Conservation (phyloP, 1,140 invertebrate genomes). For the Popillia japonica region DNA sequence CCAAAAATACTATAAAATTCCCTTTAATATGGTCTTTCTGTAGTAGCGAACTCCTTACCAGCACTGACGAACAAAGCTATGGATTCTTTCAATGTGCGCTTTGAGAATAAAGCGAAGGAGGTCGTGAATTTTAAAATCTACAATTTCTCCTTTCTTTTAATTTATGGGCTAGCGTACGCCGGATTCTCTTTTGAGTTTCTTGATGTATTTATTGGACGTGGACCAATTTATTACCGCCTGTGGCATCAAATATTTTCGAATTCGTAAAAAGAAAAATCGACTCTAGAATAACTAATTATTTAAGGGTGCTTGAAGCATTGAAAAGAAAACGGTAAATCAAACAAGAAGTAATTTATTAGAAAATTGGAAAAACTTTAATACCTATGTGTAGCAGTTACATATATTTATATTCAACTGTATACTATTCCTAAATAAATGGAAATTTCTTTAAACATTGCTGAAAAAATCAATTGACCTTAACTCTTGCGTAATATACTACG, state of each 20-base stretch:
- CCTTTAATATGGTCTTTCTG: slow-evolving; percentile 28
- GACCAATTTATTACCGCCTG: background rate
- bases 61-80: slow-evolving; percentile 16
- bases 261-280: background rate
- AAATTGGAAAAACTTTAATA: no score
- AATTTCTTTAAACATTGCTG: no score
- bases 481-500: no score
- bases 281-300: background rate
- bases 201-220: slow-evolving; percentile 15
- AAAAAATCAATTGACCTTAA: no score
- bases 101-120: slow-evolving; percentile 1
- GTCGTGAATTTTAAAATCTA: slow-evolving; percentile 30
- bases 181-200: background rate
- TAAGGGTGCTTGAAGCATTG: background rate
- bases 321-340: no score
- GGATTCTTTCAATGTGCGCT: slow-evolving; percentile 26
- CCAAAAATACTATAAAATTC: slow-evolving; percentile 35
- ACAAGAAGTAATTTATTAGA: no score
- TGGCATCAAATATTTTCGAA: background rate
- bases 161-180: background rate
- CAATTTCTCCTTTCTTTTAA: slow-evolving; percentile 29
- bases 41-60: background rate
- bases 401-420: no score
- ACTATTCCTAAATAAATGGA: no score
- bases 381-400: no score